A percentile compares a stretch with the other conserved stretches of the same genome.
Evolutionary conservation across 2,888 invertebrate genomes (phyloP).

Genomic region (Pinctada fucata): DNA sequence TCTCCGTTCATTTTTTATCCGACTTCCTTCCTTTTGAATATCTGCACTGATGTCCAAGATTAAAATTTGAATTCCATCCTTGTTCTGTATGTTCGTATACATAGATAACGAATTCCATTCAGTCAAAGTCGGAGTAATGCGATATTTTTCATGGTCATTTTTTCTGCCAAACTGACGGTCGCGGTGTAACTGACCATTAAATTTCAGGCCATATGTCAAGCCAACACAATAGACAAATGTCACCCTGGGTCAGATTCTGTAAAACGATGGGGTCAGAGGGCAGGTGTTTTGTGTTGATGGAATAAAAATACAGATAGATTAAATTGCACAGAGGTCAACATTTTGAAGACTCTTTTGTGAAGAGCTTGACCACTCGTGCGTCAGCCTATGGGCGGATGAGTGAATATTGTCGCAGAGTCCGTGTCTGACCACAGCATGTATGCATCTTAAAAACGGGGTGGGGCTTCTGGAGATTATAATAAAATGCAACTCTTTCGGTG

Average conservation of each 20-base stretch:
- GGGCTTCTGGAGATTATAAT: neutral
- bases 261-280: slow-evolving; percentile 24
- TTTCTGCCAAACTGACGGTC: neutral
- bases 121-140: no score
- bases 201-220: slow-evolving; percentile 26
- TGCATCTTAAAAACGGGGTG: neutral
- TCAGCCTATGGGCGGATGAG: slow-evolving; percentile 4
- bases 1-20: no score
- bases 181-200: slow-evolving; percentile 23
- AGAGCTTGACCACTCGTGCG: slow-evolving; percentile 29
- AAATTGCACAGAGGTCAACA: slow-evolving; percentile 23
- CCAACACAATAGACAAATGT: slow-evolving; percentile 16
- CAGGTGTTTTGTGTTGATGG: slow-evolving; percentile 26
- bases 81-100: no score
- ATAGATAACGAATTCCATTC: no score
- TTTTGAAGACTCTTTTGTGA: slow-evolving; percentile 20
- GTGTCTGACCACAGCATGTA: slow-evolving; percentile 21
- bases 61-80: no score
- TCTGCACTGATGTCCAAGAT: no score
- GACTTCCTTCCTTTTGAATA: no score
- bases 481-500: no score
- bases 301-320: slow-evolving; percentile 33
- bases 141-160: no score
- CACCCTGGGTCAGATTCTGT: slow-evolving; percentile 24
- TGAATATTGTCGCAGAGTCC: slow-evolving; percentile 8